Evolutionary conservation across 2,113 vertebrate genomes (phyloP).

Genomic region (Equus przewalskii): DNA sequence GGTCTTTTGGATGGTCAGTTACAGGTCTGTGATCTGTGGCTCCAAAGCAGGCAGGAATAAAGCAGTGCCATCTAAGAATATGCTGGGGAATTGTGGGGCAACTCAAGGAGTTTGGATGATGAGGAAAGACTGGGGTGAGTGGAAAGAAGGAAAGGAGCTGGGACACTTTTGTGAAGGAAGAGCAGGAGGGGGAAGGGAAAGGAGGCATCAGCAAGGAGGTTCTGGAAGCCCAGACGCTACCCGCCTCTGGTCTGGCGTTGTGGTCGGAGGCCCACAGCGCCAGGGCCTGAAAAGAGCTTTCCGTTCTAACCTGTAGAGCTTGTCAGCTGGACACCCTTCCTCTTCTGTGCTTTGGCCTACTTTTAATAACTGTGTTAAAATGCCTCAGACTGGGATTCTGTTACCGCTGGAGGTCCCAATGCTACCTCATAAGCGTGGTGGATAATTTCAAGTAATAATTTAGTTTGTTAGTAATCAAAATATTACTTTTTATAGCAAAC

Average conservation of each 20-base stretch:
- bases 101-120: neutral
- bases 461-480: slow-evolving; percentile 1
- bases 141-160: neutral
- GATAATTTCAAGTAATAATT: neutral
- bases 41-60: neutral
- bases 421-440: neutral
- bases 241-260: neutral
- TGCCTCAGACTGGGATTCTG: neutral
- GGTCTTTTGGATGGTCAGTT: neutral
- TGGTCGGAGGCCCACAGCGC: neutral
- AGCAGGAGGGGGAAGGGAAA: neutral
- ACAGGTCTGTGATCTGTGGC: neutral
- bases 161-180: neutral
- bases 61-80: neutral
- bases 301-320: neutral
- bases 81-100: neutral
- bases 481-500: slow-evolving; percentile 41
- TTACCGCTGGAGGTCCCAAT: neutral
- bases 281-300: neutral
- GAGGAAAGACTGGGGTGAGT: neutral
- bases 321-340: neutral
- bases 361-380: neutral
- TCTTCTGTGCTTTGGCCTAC: neutral
- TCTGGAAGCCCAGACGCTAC: neutral
- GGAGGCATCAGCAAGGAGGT: neutral